Evolutionary conservation across 1,140 invertebrate genomes (phyloP), one percentile per base, ranked within the genome.

Genomic region (Saccostrea glomerata): DNA sequence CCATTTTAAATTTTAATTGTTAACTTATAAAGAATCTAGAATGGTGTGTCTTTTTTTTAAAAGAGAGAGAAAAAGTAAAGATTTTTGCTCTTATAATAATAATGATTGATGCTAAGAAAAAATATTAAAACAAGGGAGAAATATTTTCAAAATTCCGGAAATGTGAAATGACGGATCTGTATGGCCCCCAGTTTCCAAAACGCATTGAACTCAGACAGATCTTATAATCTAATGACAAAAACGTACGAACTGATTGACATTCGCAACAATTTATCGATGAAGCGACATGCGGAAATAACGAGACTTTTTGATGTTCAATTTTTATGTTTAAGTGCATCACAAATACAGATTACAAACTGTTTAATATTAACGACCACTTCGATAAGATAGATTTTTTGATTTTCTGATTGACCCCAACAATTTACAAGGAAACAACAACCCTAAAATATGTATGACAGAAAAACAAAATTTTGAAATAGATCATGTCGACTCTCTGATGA

Each of bases 371-470:
- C 23, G 15, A 77, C 25, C 13, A 36, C 70, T 77, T 77, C 70
- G 70, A 77, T 77, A 17, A 15, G 70, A 15, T 77, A 15, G 30
- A 25, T 30, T 77, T 73, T 77, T 77, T 77, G 23, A 77, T 77
- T 77, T 30, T 77, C 30, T 77, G 30, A 30, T 40, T 30, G 30
- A 77, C 70, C 23, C 25, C 70, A 15, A 77, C 23, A 77, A 25
- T 77, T 77, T 77, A 77, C 70, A 77, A 77, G 70, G 70, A 77
- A 77, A 77, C 23, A 77, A 77, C 70, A 77, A 77, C 70, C 11
- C 13, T 77, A 12, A 77, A 36, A 30, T 77, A 77, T 77, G 70
- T 77, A 77, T 25, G 30, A 30, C 70, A 36, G 30, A 77, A 77
- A 77, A 30, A 25, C 30, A 25, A 77, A 36, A 73, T 30, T 9